Evolutionary conservation across 1,140 invertebrate species (phyloP).

Genomic region (Drosophila saltans): DNA sequence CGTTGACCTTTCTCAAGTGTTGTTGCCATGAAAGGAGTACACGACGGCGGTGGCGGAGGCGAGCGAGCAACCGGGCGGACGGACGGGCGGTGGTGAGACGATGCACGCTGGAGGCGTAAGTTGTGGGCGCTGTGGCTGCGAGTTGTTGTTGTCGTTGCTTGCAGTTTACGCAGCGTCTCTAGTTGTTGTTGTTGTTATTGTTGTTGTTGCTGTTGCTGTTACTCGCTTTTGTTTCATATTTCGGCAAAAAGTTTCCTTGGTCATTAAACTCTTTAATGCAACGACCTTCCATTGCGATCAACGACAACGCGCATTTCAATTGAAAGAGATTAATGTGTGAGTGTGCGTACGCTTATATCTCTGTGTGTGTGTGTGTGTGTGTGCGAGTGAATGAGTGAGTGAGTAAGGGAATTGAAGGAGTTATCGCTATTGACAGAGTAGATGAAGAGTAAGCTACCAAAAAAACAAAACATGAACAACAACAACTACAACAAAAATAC

Average conservation of each 20-base stretch:
- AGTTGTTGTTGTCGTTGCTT: slow-evolving; percentile 49
- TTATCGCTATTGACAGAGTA: slow-evolving; percentile 11
- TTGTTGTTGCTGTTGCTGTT: slow-evolving; percentile 13
- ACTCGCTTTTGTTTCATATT: slow-evolving; percentile 75
- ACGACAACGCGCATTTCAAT: slow-evolving; percentile 70
- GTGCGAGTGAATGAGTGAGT: not conserved
- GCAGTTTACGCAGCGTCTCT: slow-evolving; percentile 59
- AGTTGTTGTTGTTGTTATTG: slow-evolving; percentile 51
- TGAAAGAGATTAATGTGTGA: slow-evolving; percentile 30
- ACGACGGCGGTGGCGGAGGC: slow-evolving; percentile 19
- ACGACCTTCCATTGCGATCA: slow-evolving; percentile 77
- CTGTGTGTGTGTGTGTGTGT: not conserved
- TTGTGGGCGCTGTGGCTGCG: slow-evolving; percentile 54
- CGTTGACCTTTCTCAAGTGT: slow-evolving; percentile 79
- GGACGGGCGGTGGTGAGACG: not conserved
- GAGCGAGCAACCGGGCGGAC: not conserved
- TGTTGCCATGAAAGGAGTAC: slow-evolving; percentile 75
- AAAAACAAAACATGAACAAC: not conserved
- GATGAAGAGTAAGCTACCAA: not conserved
- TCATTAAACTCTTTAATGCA: slow-evolving; percentile 81
- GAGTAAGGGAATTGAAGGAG: slow-evolving; percentile 8
- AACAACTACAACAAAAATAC: not conserved
- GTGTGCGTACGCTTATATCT: not conserved
- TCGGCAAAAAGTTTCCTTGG: slow-evolving; percentile 80
- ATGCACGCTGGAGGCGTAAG: slow-evolving; percentile 37